Percentiles rank a stretch among this genome's conserved stretches.
phyloP scores from a whole-genome alignment of 92 coral and sea anemone genomes.

The Phenganax marumi region DNA sequence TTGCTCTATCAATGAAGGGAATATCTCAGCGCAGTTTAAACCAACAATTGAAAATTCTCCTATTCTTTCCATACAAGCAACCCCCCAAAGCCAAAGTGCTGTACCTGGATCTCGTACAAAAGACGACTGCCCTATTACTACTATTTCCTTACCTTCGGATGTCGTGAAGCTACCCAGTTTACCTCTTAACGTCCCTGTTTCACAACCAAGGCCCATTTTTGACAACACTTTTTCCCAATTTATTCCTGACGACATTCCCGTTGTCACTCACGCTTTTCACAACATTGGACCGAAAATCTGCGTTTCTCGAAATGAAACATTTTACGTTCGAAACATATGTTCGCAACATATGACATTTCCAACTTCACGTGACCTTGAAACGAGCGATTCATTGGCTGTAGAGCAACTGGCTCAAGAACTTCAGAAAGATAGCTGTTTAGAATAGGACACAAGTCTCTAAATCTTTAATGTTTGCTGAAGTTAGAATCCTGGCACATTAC shows the following conservation, averaged over 20 bases:
- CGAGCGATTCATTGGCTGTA: not conserved
- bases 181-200: not conserved
- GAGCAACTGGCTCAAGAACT: not conserved
- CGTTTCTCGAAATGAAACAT: not conserved
- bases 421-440: not conserved
- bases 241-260: constrained; percentile 14
- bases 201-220: not conserved
- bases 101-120: no score
- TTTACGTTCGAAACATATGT: not conserved
- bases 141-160: not conserved
- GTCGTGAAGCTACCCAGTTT: constrained; percentile 7
- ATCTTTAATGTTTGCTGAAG: not conserved
- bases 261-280: constrained; percentile 30
- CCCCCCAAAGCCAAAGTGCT: no score
- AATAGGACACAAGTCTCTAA: not conserved
- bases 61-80: no score
- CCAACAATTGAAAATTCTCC: not conserved
- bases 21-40: not conserved
- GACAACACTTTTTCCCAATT: constrained; percentile 28
- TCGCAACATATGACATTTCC: not conserved
- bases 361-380: not conserved
- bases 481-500: no score
- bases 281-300: constrained; percentile 2
- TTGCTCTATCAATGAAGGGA: no score
- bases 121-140: no score